These are phyloP conservation scores for Phymorhynchus buccinoides DNA, from an alignment of 1,140 invertebrate genomes.

Conservation along the genomic window DNA sequence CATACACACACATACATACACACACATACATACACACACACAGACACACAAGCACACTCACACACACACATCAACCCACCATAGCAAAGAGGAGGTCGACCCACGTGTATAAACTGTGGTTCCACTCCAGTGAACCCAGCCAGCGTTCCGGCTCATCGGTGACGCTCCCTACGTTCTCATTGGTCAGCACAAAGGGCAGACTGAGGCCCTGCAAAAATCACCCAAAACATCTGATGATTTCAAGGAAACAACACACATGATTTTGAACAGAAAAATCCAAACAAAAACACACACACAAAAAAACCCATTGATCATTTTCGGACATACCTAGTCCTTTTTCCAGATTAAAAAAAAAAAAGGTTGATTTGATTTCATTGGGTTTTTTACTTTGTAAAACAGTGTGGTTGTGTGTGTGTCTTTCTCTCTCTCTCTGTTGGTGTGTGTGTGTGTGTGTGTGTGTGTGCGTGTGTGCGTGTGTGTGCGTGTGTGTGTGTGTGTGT, in stretches of 20 bases:
- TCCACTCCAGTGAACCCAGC: constrained; percentile 82
- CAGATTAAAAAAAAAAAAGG: not conserved
- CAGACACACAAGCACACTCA: too few relatives aligned
- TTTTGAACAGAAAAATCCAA: not conserved
- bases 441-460: constrained; percentile 17
- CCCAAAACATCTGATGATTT: not conserved
- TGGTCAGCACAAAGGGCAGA: constrained; percentile 93
- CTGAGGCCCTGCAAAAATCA: constrained; percentile 85
- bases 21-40: too few relatives aligned
- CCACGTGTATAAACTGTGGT: constrained; percentile 53
- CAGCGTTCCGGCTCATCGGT: constrained; percentile 82
- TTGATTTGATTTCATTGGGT: too few relatives aligned
- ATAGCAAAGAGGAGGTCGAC: constrained; percentile 69
- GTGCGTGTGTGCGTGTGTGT: not conserved
- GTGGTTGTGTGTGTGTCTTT: too few relatives aligned
- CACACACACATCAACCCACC: constrained; percentile 53
- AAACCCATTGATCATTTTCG: too few relatives aligned
- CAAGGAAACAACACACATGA: not conserved
- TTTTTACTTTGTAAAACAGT: too few relatives aligned
- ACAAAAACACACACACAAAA: not conserved
- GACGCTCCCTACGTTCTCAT: constrained; percentile 84
- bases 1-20: too few relatives aligned
- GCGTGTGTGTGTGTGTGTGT: not conserved
- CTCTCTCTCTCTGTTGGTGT: not conserved
- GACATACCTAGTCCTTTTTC: too few relatives aligned